Evolutionary conservation across 1,140 invertebrate genomes (phyloP), one percentile per base, ranked within the genome.

Genomic region (Drosophila grimshawi): DNA sequence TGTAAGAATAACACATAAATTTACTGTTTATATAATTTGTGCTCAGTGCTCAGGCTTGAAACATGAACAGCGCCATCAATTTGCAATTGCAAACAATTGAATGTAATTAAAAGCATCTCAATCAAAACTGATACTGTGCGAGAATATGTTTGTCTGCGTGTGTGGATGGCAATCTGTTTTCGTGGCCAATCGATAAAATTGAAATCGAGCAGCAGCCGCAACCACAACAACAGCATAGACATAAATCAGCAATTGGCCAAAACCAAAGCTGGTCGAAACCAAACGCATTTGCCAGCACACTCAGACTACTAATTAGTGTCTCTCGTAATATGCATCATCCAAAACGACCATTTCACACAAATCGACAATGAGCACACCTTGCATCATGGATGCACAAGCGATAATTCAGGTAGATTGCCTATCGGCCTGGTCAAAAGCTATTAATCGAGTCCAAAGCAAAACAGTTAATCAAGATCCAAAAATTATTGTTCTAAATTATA

Each of bases 81-180:
- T 75, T 72, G 41, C 69, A 82, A 82, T 80, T 80, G 56, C 53
- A 77, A 83, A 75, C 85, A 83, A 89, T 89, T 83, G 73, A 75
- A 78, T 63, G 69, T 78, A 80, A 88, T 89, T 88, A 89, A 88
- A 89, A 43, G 72, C 73, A 52, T 73, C 76, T 73, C 83, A 82
- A 86, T 79, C 68, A 67, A 3, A 72, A 52, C 60, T 37, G 43
- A 39, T 37, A 43, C 57, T 5, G 27, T 52, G 56, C 33, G 56
- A 19, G 19, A 19, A 19, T 43, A 46, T 59, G 52, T 37, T n/a
- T 41, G n/a, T 41, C 55, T 43, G 43, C 37, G 30, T 39, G 7
- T 60, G 37, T 53, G 64, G 66, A 62, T 49, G 33, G 76, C 70
- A 71, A 86, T 86, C 63, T 79, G 76, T 76, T 69, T 60, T 66